Evolutionary conservation across 2,797 vertebrate species (phyloP), one percentile per base, ranked within the genome.

Genomic region (Corythornis leucogaster): DNA sequence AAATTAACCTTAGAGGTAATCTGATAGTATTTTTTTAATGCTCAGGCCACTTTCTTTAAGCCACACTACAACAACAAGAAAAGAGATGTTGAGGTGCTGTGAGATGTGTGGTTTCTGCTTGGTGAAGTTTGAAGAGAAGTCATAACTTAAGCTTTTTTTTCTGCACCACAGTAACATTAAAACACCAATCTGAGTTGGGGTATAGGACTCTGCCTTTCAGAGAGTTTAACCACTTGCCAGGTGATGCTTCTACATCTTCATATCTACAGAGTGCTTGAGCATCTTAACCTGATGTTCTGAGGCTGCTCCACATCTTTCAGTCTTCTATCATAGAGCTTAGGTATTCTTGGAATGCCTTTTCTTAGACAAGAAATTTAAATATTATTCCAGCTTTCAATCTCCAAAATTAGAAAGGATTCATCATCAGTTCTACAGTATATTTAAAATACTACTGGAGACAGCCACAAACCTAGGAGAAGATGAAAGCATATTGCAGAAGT

Each of bases 361-460:
- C 74, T 74, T 59, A 54, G 31, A 81, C 35, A 57, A 91, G 48
- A 89, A 91, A 92, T 76, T 45, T 57, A 92, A 89, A 94, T 64
- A 69, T 1, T 3, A 57, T 84, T 89, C 63, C 53, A 76, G n/a
- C 46, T 66, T 84, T 87, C 70, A 57, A 67, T 61, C 69, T 86
- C 45, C 57, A 80, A 64, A 90, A 77, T 87, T 35, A 92, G 78
- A 84, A 73, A 62, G 43, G 17, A 81, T 25, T 59, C 33, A 67
- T n/a, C 45, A 40, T 74, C 15, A 58, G 25, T 79, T 81, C n/a
- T 74, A 19, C 15, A 63, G 12, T 30, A 46, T 57, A 62, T 70
- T 67, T 84, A 90, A 88, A 84, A 54, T 62, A 24, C 46, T 68
- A 26, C 57, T 80, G 24, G 62, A 75, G 43, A 53, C 51, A 85